Evolutionary conservation across 2,113 vertebrate genomes (phyloP).

Genomic region (Fregetta grallaria): DNA sequence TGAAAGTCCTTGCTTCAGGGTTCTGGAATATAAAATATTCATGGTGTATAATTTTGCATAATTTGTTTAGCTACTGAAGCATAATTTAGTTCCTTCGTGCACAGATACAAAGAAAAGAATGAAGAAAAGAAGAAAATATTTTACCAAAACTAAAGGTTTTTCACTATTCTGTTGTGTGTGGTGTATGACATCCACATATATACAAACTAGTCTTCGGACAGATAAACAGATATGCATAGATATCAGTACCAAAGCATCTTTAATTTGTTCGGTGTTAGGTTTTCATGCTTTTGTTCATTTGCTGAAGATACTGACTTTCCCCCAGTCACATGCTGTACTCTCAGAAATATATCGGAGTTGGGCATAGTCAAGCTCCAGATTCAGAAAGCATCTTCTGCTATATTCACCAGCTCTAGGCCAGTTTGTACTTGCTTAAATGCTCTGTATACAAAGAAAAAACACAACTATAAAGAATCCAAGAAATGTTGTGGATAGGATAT

Average conservation of each 20-base stretch:
- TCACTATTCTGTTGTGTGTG: not conserved
- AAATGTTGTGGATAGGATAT: not conserved
- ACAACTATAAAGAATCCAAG: not conserved
- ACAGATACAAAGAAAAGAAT: conserved; percentile 51
- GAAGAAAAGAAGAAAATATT: conserved; percentile 25
- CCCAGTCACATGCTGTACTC: not conserved
- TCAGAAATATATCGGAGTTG: not conserved
- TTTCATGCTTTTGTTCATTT: not conserved
- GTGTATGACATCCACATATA: not conserved
- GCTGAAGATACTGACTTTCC: not conserved
- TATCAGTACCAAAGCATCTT: not conserved
- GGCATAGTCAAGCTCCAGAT: not conserved
- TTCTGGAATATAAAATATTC: conserved; percentile 77
- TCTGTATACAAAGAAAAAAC: not conserved
- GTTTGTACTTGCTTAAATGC: not conserved
- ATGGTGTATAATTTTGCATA: conserved; percentile 78
- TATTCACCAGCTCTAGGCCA: not conserved
- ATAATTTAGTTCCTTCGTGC: conserved; percentile 71
- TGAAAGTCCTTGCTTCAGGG: conserved; percentile 71
- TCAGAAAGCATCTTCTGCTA: not conserved
- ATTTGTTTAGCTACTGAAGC: conserved; percentile 76
- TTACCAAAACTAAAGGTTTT: not conserved
- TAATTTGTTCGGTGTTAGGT: not conserved
- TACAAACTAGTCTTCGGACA: not conserved
- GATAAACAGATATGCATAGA: not conserved